Evolutionary conservation across 2,113 vertebrate species (phyloP).

Genomic region (Cnemophilus loriae): DNA sequence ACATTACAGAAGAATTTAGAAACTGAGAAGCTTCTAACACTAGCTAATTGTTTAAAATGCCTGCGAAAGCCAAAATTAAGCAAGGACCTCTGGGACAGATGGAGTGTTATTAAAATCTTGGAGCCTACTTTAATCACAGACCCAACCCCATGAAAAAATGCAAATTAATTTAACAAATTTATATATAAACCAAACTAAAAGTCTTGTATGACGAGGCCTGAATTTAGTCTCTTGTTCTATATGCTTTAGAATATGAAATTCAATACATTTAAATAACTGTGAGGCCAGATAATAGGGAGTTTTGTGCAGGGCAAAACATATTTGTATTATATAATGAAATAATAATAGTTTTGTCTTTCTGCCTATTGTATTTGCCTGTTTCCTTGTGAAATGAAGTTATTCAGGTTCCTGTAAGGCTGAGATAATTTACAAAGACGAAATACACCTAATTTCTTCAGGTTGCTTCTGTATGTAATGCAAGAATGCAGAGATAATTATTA

Average conservation of each 20-base stretch:
- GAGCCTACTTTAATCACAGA: not conserved
- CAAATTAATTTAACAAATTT: not conserved
- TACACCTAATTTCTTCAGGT: not conserved
- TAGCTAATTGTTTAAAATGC: not conserved
- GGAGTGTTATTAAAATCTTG: slow-evolving; percentile 19
- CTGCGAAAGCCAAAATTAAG: not conserved
- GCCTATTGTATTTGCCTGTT: not conserved
- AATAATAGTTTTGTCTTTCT: not conserved
- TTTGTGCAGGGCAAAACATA: not conserved
- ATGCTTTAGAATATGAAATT: not conserved
- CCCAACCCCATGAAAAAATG: not conserved
- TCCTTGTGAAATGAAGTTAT: not conserved
- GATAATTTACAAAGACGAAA: not conserved
- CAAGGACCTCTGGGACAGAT: not conserved
- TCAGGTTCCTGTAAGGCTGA: not conserved
- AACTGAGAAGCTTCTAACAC: not conserved
- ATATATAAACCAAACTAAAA: not conserved
- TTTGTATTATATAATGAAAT: not conserved
- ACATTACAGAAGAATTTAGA: not conserved
- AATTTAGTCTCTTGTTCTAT: not conserved
- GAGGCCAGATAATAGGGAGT: not conserved
- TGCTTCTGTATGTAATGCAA: not conserved
- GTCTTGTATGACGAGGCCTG: not conserved
- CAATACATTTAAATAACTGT: not conserved
- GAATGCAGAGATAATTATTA: not conserved